A percentile compares a stretch with the other conserved stretches of the same genome.
Evolutionary conservation across 2,797 vertebrate genomes (phyloP).

Genomic region (Trichosurus vulpecula): DNA sequence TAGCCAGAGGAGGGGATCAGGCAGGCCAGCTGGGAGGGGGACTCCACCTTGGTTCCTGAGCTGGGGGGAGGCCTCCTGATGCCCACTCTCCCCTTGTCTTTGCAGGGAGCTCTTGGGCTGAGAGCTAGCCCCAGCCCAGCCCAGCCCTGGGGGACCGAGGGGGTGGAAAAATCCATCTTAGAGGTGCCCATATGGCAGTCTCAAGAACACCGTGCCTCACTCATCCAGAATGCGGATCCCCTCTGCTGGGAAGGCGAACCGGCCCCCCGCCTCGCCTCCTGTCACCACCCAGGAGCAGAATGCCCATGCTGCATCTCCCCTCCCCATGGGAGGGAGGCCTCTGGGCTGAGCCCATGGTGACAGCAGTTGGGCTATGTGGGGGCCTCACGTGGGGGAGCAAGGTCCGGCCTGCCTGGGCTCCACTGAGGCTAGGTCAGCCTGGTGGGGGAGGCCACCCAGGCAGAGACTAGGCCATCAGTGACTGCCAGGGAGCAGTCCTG

Average conservation of each 20-base stretch:
- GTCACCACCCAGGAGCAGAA: background rate
- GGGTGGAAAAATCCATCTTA: background rate
- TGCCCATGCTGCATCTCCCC: background rate
- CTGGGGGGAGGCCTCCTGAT: background rate
- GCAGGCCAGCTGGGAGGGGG: background rate
- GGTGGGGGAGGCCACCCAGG: background rate
- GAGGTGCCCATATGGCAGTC: background rate
- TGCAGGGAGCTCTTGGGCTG: constrained; percentile 71
- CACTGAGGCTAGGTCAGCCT: background rate
- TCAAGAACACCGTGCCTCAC: background rate
- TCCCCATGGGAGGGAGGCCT: background rate
- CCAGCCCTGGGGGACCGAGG: background rate
- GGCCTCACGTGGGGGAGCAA: background rate
- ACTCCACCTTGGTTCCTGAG: background rate
- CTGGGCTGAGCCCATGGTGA: background rate
- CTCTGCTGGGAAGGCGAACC: background rate
- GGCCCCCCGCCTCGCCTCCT: background rate
- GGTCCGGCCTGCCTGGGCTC: background rate
- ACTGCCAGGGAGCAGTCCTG: background rate
- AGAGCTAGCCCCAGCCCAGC: constrained; percentile 63
- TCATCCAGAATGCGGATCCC: background rate
- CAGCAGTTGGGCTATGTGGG: background rate
- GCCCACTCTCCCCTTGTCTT: background rate
- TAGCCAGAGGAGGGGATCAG: background rate
- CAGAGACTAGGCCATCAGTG: background rate